Evolutionary conservation across 2,888 invertebrate genomes (phyloP), one percentile per base, ranked within the genome.

Genomic region (Nineta flava): DNA sequence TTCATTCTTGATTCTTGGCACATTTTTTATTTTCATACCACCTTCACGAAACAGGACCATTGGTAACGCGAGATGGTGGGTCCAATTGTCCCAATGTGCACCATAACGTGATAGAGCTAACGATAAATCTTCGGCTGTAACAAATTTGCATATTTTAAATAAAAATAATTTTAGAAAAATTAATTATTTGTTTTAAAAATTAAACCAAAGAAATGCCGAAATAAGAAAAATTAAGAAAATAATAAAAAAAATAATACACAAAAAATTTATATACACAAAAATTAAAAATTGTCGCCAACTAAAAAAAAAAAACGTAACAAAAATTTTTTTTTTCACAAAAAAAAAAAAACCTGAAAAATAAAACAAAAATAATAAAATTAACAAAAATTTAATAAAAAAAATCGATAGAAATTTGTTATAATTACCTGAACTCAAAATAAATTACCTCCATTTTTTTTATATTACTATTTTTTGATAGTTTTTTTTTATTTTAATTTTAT

Each of bases 71-170:
- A 87, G 69, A 58, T 85, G 73, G 57, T 81, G 79, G 59, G 82
- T 82, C 81, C 81, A 82, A 66, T 78, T 77, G 59, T 79, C 80
- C 81, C 82, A 82, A 2, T 64, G 76, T 75, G 67, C 75, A 73
- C 41, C 34, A 26, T 45, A 49, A 13, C 49, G 49, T n/a, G 49
- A 44, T 26, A 48, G 34, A 57, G 75, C 78, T 72, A 81, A 80
- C 70, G 80, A 79, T 68, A 84, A 75, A 75, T 84, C 84, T 72
- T 75, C 73, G 54, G 73, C 73, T 73, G 71, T 65, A 72, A 73
- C 65, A 66, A 61, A 67, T 38, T 38, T 49, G 32, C 46, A 17
- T 46, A 50, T 15, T 15, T 45, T 31, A 6, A 35, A 35, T 9
- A 13, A 31, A 46, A 47, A 47, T 31, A 40, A 49, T 40, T 42